These are phyloP conservation scores for Hypercompe scribonia DNA, from an alignment of 2,888 invertebrate genomes.

Conservation along the genomic window DNA sequence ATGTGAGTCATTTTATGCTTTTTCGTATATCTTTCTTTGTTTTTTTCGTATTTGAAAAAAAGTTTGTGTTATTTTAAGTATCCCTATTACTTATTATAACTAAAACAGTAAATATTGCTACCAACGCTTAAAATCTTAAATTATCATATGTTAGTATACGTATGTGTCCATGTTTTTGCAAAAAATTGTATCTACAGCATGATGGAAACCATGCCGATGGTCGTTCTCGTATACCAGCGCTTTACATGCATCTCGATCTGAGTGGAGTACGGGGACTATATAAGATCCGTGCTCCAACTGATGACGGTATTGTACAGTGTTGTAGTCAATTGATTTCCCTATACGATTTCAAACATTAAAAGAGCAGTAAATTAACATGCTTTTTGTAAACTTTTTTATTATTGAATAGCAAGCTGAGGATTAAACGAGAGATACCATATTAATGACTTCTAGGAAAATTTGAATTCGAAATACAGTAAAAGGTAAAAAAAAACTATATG, in stretches of 20 bases:
- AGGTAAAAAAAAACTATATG: no score
- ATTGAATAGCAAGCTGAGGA: no score
- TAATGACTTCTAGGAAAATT: no score
- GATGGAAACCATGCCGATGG: conserved; percentile 29
- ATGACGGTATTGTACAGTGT: no score
- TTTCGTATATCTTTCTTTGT: not conserved
- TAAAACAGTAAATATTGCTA: not conserved
- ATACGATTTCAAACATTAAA: no score
- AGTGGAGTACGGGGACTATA: no score
- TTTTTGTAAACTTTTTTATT: no score
- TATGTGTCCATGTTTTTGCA: conserved; percentile 23
- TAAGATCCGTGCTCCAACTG: no score
- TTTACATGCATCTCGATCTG: conserved; percentile 26
- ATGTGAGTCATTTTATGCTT: conserved; percentile 4
- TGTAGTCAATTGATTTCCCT: no score
- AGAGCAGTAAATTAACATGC: no score
- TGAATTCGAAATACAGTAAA: no score
- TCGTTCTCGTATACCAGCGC: conserved; percentile 42
- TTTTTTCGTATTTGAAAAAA: not conserved
- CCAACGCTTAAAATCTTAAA: conserved; percentile 9
- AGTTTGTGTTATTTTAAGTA: not conserved
- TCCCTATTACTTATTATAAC: not conserved
- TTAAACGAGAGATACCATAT: no score
- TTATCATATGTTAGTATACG: not conserved
- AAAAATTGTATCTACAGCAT: conserved; percentile 52